A percentile compares a stretch with the other conserved stretches of the same genome.
Conservation (phyloP, 23 tunicate genomes). For the Trididemnum nubilum region DNA sequence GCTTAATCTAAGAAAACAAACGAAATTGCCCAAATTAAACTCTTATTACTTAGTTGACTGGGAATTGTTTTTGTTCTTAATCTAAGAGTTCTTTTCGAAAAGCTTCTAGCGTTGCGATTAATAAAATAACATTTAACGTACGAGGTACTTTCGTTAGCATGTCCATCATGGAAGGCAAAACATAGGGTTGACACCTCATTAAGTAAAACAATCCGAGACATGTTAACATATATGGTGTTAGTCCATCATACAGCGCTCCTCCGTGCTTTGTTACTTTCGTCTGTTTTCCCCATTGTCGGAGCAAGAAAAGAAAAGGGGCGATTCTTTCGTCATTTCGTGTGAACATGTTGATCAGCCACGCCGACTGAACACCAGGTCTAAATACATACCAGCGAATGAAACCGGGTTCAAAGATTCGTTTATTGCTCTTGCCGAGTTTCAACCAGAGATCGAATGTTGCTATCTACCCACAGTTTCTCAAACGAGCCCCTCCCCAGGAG, state of each 20-base stretch:
- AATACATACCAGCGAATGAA: slow-evolving; percentile 11
- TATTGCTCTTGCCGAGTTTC: not conserved
- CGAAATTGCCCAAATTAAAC: too few species aligned
- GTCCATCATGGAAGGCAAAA: slow-evolving; percentile 36
- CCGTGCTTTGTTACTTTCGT: slow-evolving; percentile 1
- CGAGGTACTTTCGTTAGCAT: not conserved
- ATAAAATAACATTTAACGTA: not conserved
- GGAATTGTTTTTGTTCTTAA: too few species aligned
- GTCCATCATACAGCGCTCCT: slow-evolving; percentile 3
- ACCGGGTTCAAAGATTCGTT: not conserved
- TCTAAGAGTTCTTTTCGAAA: too few species aligned
- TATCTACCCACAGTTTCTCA: not conserved
- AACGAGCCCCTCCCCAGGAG: too few species aligned
- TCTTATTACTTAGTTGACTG: too few species aligned
- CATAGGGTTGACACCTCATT: slow-evolving; percentile 38
- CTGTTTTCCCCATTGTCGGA: slow-evolving; percentile 41
- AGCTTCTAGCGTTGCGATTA: too few species aligned
- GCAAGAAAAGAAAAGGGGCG: slow-evolving; percentile 37
- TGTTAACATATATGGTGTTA: slow-evolving; percentile 54
- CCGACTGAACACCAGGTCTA: slow-evolving; percentile 20
- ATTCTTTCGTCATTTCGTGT: slow-evolving; percentile 38
- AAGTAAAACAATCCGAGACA: slow-evolving; percentile 54
- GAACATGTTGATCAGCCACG: slow-evolving; percentile 27
- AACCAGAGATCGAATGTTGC: too few species aligned
- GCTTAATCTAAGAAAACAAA: too few species aligned